Evolutionary conservation across 2,888 invertebrate genomes (phyloP), one percentile per base, ranked within the genome.

Genomic region (Melipona beecheii): DNA sequence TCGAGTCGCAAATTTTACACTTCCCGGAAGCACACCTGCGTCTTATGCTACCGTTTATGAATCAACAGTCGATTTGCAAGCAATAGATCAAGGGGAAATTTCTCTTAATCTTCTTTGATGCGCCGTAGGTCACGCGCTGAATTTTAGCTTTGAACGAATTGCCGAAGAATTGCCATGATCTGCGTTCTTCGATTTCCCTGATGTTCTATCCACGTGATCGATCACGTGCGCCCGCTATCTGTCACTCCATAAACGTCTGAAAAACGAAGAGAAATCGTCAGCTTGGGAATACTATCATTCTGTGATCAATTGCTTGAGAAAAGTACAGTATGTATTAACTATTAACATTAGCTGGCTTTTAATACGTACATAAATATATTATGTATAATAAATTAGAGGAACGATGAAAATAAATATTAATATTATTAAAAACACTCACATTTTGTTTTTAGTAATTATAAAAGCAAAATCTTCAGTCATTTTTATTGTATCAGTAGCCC

Each of bases 181-280:
- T 31, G 58, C 24, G 64, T 64, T 52, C 24, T 54, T 66, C 73
- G 81, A 83, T 81, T 84, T 83, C 60, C 74, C 78, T 54, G 71
- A 78, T 76, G 84, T 27, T 3, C 65, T 56, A 52, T 76, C 27
- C 87, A 85, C 89, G 88, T 84, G 87, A 58, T 68, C 65, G 60
- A 73, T 74, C 85, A 89, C 87, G 89, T 87, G 89, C 68, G 17
- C 24, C 43, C 5, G 54, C 64, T 70, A 83, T 88, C 82, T 75
- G 78, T 81, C 85, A 85, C 81, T 71, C 78, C 68, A 72, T 86
- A 84, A 77, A 83, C 60, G 66, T 81, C 84, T 84, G 78, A 76
- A 86, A 89, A 82, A 85, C 81, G 50, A 52, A 76, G 64, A 52
- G 69, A 68, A 66, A 87, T 84, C 64, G 68, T 74, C 60, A 68